These are phyloP conservation scores for Rhynchonycteris naso DNA, from an alignment of 2,797 vertebrate genomes.

Conservation along the genomic window DNA sequence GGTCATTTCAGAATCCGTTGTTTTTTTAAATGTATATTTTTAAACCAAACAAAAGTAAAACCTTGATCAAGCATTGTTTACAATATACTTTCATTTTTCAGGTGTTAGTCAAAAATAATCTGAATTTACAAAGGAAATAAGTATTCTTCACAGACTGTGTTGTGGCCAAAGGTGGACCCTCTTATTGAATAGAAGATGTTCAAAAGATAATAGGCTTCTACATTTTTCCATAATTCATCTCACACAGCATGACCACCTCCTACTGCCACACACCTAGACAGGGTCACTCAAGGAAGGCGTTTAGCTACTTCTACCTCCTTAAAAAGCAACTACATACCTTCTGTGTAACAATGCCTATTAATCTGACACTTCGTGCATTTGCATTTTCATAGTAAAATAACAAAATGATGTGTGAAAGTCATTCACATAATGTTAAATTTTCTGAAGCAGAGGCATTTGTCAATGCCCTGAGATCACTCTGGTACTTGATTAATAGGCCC, in stretches of 20 bases:
- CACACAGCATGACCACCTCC: background rate
- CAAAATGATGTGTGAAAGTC: background rate
- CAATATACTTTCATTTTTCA: conserved; percentile 31
- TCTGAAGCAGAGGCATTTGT: background rate
- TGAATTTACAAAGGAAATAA: conserved; percentile 35
- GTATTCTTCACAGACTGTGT: background rate
- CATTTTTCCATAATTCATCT: background rate
- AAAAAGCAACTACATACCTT: background rate
- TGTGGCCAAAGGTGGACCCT: background rate
- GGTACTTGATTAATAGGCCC: background rate
- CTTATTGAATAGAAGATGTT: background rate
- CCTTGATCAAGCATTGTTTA: background rate
- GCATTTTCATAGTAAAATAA: conserved; percentile 7
- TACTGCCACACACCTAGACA: background rate
- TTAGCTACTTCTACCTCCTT: background rate
- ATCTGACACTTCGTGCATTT: background rate
- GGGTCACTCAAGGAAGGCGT: background rate
- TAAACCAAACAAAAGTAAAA: conserved; percentile 22
- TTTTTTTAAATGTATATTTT: conserved; percentile 58
- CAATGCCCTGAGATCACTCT: background rate
- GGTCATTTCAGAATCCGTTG: background rate
- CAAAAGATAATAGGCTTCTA: background rate
- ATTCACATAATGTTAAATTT: background rate
- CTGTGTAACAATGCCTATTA: background rate
- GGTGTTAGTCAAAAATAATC: background rate